Evolutionary conservation across 2,888 invertebrate species (phyloP), one percentile per base, ranked within the genome.

Genomic region (Cactoblastis cactorum): DNA sequence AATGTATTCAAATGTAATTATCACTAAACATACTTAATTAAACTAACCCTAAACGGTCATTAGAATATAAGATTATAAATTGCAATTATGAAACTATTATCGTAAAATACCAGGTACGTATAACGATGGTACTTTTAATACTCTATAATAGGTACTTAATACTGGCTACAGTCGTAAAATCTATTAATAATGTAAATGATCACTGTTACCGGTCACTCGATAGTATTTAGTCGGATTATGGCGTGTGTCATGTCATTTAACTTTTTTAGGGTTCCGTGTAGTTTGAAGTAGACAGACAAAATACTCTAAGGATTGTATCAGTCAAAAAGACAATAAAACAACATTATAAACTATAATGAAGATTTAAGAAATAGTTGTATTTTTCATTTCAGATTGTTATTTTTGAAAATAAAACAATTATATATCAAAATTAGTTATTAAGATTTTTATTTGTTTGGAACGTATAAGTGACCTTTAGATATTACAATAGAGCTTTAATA

Each of bases 41-140:
- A 59, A 62, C 39, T 58, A 61, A 61, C 53, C 47, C 18, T 53
- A 52, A 52, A 51, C 51, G 45, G 34, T 45, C 46, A 52, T 59
- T 50, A 48, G 37, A 28, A 45, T 52, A 54, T 54, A 48, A 46
- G 35, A 51, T 58, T n/a, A 72, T 77, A 74, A 71, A 76, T 73
- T 60, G 66, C 61, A 75, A 74, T 74, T 71, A 75, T 54, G 58
- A 53, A 63, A 71, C 54, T 57, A 63, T 28, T 72, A 66, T 65
- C 66, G 54, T 69, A 66, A 64, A 69, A 51, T 52, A 39, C 12
- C 41, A 17, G 33, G 33, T 39, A 49, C 33, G 41, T 39, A 22
- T 22, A 47, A 22, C 18, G 49, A 49, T 38, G 38, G 39, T 39
- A 41, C 22, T 49, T 51, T 53, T 53, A 51, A 51, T 53, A 33